Evolutionary conservation across 2,113 vertebrate species (phyloP), one percentile per base, ranked within the genome.

Genomic region (Coracopsis vasa): DNA sequence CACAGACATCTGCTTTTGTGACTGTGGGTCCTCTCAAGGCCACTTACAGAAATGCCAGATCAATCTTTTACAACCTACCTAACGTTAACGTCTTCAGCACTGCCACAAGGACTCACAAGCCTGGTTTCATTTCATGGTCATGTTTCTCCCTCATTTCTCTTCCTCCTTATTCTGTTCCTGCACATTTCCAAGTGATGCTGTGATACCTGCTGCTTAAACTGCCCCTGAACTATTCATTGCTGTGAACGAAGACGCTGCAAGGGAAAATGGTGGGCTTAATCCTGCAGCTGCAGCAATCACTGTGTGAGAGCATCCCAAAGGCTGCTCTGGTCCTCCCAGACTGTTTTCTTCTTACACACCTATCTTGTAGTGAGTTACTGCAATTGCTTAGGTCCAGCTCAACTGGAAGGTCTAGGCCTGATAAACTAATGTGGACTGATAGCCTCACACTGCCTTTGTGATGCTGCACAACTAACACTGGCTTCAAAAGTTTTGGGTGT

Each of bases 61-160:
- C 0, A 1, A 62, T 4, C 10, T 31, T 74, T 42, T 29, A 21
- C 2, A 4, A 25, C 20, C 11, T 47, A n/a, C 27, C 5, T 48
- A 35, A 72, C 0, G 0, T 10, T 13, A 47, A 39, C 2, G 4
- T 75, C n/a, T 81, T 88, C 6, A 86, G 27, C 27, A 39, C 17
- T 28, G 33, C 20, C 24, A 48, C 24, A 20, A 14, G n/a, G 8
- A 37, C 19, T 89, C 28, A 53, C 24, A 80, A 69, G 16, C 18
- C 39, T 72, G 31, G 6, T 58, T 86, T 83, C 58, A 35, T 16
- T 35, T 83, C 11, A 31, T 71, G 18, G 5, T 67, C 1, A 24
- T 21, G 5, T 35, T 86, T 83, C 15, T 80, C 9, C 3, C 16
- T 62, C 8, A 10, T 44, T 72, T 48, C 3, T 75, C 15, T 66